Base-by-base conservation (phyloP, 2,797 vertebrate species). In the Diplodus puntazzo region DNA sequence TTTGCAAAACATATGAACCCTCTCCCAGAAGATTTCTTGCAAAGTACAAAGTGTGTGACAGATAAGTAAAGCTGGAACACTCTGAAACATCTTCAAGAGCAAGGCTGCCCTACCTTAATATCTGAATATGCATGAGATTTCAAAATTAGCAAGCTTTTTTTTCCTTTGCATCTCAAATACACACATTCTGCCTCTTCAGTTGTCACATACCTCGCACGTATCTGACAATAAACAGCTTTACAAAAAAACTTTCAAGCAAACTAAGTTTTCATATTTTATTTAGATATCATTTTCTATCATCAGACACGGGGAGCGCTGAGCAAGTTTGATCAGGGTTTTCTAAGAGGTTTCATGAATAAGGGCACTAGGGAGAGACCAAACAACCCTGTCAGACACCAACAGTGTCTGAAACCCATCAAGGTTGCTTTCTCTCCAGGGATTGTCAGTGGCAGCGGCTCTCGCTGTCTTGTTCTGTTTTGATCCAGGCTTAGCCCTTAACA, bases 81-180 rank as follows among this genome's bases (percentile, higher is more conserved):
- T 87, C 65, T 76, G 82, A 82, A 72, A 80, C 83, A 70, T 85
- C 83, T 86, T 81, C 65, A 68, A 70, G 67, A 83, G 77, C 55
- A 45, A 87, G 12, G 61, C 65, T 68, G 88, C 55, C 81, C 75
- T 65, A 83, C 83, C 84, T 89, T 75, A 67, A 59, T 16, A 62
- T 73, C 70, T 88, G 85, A 90, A 91, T 90, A 91, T 90, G 87
- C 83, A 92, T 92, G 87, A 88, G 83, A 30, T 88, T 90, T 89
- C 49, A 85, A 90, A 25, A 90, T 87, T 72, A 90, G 73, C 68
- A 60, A 64, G 63, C 30, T 14, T 66, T 74, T 81, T 68, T 66
- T 74, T 81, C 65, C 42, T 48, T 63, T 53, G 30, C 57, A 64
- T 82, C 83, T 83, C 69, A 83, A 79, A 90, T 75, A 48, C 53